These are phyloP conservation scores for Cossypha polioptera DNA, from an alignment of 2,797 vertebrate species.

Conservation along the genomic window DNA sequence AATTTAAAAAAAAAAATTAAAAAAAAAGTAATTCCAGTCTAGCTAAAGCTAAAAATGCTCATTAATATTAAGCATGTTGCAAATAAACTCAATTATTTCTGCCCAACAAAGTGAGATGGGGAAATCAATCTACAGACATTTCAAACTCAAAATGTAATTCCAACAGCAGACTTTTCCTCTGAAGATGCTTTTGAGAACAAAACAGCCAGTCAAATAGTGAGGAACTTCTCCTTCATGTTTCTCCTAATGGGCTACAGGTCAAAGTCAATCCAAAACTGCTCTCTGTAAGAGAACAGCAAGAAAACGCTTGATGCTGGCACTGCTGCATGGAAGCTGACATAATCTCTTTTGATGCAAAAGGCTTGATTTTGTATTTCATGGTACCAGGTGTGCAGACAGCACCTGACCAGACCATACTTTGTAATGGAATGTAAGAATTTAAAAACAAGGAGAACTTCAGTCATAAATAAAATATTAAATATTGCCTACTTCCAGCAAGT, in stretches of 20 bases:
- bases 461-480: neutral
- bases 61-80: neutral
- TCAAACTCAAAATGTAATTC: neutral
- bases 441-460: neutral
- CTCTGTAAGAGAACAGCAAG: neutral
- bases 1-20: neutral
- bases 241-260: neutral
- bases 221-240: neutral
- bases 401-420: neutral
- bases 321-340: neutral
- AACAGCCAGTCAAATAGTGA: neutral
- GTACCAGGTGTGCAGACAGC: neutral
- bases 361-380: neutral
- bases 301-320: neutral
- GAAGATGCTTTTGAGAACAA: neutral
- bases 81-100: neutral
- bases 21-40: neutral
- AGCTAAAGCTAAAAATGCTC: neutral
- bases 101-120: neutral
- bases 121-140: neutral
- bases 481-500: neutral
- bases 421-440: neutral
- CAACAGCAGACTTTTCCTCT: neutral
- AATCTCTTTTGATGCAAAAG: neutral
- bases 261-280: neutral